phyloP scores from a whole-genome alignment of 2,797 vertebrate species.

The Ptychadena robeensis region DNA sequence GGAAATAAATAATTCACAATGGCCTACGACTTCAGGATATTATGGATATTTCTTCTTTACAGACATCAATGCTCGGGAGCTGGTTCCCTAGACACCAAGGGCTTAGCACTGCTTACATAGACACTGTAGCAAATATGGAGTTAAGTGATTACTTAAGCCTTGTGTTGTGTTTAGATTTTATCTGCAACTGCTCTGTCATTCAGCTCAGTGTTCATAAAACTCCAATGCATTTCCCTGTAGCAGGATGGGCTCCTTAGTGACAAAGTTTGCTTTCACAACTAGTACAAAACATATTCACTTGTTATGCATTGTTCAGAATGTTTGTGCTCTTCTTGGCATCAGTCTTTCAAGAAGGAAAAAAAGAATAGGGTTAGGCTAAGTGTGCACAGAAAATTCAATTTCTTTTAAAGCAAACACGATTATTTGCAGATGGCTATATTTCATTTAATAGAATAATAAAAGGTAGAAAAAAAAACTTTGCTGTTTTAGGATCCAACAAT shows the following conservation, averaged over 20 bases:
- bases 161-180: conserved; percentile 57
- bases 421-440: conserved; percentile 10
- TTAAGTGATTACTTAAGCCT: conserved; percentile 51
- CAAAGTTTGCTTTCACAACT: conserved; percentile 57
- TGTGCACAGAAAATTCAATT: conserved; percentile 9
- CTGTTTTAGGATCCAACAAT: neutral
- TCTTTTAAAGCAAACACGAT: conserved; percentile 1
- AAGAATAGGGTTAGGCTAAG: conserved; percentile 8
- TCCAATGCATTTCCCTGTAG: conserved; percentile 40
- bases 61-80: conserved; percentile 18
- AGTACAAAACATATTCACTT: conserved; percentile 54
- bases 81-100: conserved; percentile 18
- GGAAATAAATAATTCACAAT: conserved; percentile 14
- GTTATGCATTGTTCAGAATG: conserved; percentile 55
- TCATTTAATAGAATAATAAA: conserved; percentile 23
- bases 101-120: conserved; percentile 13
- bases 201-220: conserved; percentile 41
- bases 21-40: neutral
- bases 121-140: conserved; percentile 28
- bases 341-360: neutral
- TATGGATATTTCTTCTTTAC: neutral
- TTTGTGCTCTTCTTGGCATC: conserved; percentile 49
- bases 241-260: conserved; percentile 52
- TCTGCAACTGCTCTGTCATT: conserved; percentile 51
- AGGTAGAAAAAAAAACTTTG: neutral